Evolutionary conservation across 2,113 vertebrate genomes (phyloP), one percentile per base, ranked within the genome.

Genomic region (Dicentrarchus labrax): DNA sequence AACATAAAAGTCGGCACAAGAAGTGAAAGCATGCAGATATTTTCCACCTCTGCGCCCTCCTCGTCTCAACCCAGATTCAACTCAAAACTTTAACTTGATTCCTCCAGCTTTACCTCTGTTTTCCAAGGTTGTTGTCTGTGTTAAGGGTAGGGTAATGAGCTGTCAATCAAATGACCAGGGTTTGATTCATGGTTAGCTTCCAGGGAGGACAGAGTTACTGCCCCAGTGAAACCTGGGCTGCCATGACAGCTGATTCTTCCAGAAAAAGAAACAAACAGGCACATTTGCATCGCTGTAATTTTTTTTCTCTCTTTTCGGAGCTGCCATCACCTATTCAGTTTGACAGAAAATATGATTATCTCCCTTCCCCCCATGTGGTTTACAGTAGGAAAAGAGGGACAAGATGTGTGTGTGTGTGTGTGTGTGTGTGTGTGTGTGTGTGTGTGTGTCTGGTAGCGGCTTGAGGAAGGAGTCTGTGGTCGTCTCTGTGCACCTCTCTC

Each of bases 81-180:
- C n/a, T 13, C 8, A 39, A 72, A 71, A 71, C 30, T 50, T 57
- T 8, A 53, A 41, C 60, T 43, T 61, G 12, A 76, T 75, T 90
- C 53, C 39, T 41, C 19, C 71, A 10, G 30, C 60, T 66, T 78
- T 85, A 22, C 72, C 80, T 78, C n/a, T 62, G 45, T 72, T 87
- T 84, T 87, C 61, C 87, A 93, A 92, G 90, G 92, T 91, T 91
- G 88, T 84, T 84, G 86, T 86, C 66, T 82, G 76, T 72, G 78
- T 91, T 90, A 89, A 86, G 77, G 78, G 77, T 82, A 90, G 80
- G 83, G 67, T 92, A 93, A 94, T 93, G 92, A 94, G 86, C 90
- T 91, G 92, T 80, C 93, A 94, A 80, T 95, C 92, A 94, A 73
- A 77, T 75, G 78, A 84, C 80, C 79, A 15, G 66, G 43, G 47